Evolutionary conservation across 2,113 vertebrate species (phyloP).

Genomic region (Helogale parvula): DNA sequence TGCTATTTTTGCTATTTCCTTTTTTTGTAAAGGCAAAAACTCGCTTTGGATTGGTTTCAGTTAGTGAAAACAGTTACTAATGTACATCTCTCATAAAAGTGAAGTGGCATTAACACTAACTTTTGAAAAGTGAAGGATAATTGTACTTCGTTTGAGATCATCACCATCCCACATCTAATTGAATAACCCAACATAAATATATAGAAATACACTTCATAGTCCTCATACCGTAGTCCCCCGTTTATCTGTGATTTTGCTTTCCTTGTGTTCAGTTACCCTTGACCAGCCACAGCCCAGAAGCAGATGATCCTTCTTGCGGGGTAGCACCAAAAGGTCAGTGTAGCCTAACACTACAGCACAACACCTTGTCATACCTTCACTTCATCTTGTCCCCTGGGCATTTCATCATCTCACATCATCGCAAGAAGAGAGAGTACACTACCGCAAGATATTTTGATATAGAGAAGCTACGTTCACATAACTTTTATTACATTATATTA

Average conservation of each 20-base stretch:
- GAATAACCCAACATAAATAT: conserved; percentile 1
- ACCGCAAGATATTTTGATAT: neutral
- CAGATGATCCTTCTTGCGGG: neutral
- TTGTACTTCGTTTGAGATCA: neutral
- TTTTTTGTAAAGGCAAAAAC: neutral
- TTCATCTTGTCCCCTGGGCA: neutral
- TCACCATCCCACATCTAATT: neutral
- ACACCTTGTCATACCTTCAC: neutral
- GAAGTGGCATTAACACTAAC: neutral
- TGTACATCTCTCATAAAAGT: neutral
- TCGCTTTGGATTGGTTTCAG: neutral
- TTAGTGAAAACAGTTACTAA: neutral
- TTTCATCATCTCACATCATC: neutral
- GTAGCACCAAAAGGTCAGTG: neutral
- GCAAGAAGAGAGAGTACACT: neutral
- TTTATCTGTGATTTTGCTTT: neutral
- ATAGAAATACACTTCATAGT: neutral
- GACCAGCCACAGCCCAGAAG: neutral
- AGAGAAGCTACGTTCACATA: neutral
- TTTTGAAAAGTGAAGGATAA: neutral
- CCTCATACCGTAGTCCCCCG: neutral
- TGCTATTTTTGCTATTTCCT: neutral
- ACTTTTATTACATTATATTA: neutral
- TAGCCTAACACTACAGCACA: neutral
- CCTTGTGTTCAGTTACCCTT: neutral